Conservation (phyloP, 2,797 vertebrate species). For the Melanotaenia maccullochi region DNA sequence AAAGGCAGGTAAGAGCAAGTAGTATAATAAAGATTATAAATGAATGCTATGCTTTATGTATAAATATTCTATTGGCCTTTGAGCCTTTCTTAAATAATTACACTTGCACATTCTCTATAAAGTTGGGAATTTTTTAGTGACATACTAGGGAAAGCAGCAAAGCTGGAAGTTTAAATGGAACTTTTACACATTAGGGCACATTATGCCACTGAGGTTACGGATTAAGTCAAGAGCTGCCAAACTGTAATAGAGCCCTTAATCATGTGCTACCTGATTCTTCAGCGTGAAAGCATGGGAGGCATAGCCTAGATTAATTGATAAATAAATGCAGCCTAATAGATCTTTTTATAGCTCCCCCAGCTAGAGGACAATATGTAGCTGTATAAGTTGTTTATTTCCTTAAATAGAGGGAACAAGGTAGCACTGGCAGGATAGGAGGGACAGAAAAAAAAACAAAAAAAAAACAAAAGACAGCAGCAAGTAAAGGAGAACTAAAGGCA, state of each 20-base stretch:
- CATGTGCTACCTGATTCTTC: conserved; percentile 62
- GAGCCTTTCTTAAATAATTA: conserved; percentile 54
- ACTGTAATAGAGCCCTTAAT: conserved; percentile 68
- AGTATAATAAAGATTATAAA: conserved; percentile 18
- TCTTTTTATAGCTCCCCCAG: conserved; percentile 62
- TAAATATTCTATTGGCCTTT: conserved; percentile 40
- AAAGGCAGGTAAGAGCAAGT: conserved; percentile 26
- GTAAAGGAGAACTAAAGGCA: conserved; percentile 23
- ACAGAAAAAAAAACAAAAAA: neutral
- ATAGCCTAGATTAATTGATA: conserved; percentile 66
- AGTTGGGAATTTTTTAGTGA: conserved; percentile 53
- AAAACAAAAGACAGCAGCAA: conserved; percentile 29
- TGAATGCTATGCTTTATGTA: conserved; percentile 26
- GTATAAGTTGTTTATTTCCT: conserved; percentile 58
- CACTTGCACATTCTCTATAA: conserved; percentile 47
- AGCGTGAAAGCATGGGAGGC: conserved; percentile 37
- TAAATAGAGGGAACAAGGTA: conserved; percentile 32
- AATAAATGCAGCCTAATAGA: conserved; percentile 62
- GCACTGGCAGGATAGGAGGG: neutral
- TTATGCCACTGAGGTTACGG: conserved; percentile 63
- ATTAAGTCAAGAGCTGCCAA: conserved; percentile 69
- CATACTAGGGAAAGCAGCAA: conserved; percentile 27
- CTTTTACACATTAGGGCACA: conserved; percentile 68
- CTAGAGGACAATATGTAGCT: conserved; percentile 55
- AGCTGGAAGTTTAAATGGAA: conserved; percentile 69